These are phyloP conservation scores for Sepiola atlantica DNA, from an alignment of 2,888 invertebrate species.

Conservation along the genomic window DNA sequence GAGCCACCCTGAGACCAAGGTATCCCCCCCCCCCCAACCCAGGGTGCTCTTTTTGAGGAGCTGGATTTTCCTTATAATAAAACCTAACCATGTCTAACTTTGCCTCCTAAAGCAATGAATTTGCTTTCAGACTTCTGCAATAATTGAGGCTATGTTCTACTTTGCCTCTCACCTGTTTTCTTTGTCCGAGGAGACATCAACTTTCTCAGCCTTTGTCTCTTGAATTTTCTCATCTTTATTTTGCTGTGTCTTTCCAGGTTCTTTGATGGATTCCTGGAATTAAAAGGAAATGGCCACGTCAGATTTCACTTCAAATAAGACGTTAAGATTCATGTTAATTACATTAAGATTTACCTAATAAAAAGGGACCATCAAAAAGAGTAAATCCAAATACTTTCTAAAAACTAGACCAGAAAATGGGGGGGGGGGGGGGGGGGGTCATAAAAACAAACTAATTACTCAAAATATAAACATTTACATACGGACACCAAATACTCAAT, in stretches of 20 bases:
- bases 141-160: background rate
- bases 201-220: constrained; percentile 37
- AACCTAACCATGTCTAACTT: no score
- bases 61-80: no score
- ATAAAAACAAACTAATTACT: no score
- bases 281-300: constrained; percentile 17
- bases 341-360: background rate
- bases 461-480: no score
- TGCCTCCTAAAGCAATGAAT: no score
- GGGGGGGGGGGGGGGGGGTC: no score
- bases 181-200: constrained; percentile 41
- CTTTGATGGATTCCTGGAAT: constrained; percentile 48
- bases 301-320: background rate
- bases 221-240: constrained; percentile 48
- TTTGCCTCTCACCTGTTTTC: constrained; percentile 42
- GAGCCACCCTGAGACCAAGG: no score
- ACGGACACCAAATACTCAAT: no score
- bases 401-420: no score
- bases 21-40: no score
- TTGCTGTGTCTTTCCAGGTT: constrained; percentile 46
- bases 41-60: no score
- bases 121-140: no score
- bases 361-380: background rate
- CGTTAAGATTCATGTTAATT: background rate
- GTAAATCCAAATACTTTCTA: background rate